Base-by-base conservation (phyloP, 2,888 invertebrate genomes). In the Cryptus armator region DNA sequence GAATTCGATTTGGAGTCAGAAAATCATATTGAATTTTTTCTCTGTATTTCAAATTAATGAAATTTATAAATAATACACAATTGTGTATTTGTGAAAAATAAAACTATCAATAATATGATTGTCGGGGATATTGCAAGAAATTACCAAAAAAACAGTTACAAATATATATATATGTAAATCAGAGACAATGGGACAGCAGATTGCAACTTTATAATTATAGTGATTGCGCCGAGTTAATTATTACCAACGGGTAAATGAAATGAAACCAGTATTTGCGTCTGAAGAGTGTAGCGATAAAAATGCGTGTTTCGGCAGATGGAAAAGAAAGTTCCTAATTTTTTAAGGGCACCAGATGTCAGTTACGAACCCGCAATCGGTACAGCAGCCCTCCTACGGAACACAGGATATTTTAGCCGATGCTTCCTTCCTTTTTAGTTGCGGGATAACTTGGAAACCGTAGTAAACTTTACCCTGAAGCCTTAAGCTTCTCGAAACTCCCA, bases 341-440 rank as follows among this genome's bases (percentile, higher is more conserved):
- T 14, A 2, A 12, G 56, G 19, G 24, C 19, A 56, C 4, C 56
- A 24, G 2, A 32, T 12, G 5, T 16, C 1, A 16, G 6, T 10
- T 14, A 16, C 10, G 19, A 56, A 76, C 56, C 76, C 5, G 59
- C 80, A 9, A 37, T 80, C 80, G 83, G 71, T 84, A 76, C 10
- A 19, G 59, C 12, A 67, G 53, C 6, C 14, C 9, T 76, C 46
- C 56, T 10, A 0, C 24, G 37, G 29, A n/a, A 0, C n/a, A 7
- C 9, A 19, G 46, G 14, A 14, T 29, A 70, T 53, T 44, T n/a
- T 59, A 32, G 43, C 53, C 51, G 43, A 75, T 19, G 44, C 44
- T 37, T 29, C 16, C 64, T 67, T 19, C 37, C 3, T 44, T n/a
- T 48, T 4, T 51, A 14, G 10, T 19, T 9, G 10, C 29, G 51